Evolutionary conservation across 1,140 invertebrate genomes (phyloP).

Genomic region (Hypothenemus hampei): DNA sequence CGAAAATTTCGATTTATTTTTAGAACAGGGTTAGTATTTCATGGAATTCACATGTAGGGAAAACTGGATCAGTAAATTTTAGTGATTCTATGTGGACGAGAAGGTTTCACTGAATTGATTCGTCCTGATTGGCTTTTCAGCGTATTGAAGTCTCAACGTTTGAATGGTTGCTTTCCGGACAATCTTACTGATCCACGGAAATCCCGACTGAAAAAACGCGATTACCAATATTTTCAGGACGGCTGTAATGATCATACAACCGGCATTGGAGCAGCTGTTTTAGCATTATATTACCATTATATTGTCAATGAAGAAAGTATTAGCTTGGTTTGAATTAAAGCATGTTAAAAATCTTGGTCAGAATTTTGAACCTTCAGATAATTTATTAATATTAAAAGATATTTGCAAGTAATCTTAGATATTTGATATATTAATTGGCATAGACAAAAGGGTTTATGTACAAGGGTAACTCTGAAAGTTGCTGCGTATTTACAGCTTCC

Average conservation of each 20-base stretch:
- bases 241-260: slow-evolving; percentile 39
- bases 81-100: slow-evolving; percentile 37
- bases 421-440: too few species aligned
- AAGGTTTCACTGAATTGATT: slow-evolving; percentile 35
- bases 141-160: slow-evolving; percentile 32
- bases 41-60: not conserved
- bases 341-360: too few species aligned
- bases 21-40: slow-evolving; percentile 32
- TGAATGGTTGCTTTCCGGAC: slow-evolving; percentile 33
- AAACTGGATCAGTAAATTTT: slow-evolving; percentile 14
- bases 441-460: too few species aligned
- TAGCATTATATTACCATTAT: slow-evolving; percentile 31
- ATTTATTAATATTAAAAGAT: too few species aligned
- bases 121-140: slow-evolving; percentile 27
- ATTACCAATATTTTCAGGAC: slow-evolving; percentile 30
- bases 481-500: too few species aligned
- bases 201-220: slow-evolving; percentile 23
- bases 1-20: slow-evolving; percentile 35
- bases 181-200: slow-evolving; percentile 12
- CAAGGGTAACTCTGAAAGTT: too few species aligned
- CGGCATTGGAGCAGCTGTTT: slow-evolving; percentile 34
- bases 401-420: too few species aligned
- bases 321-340: too few species aligned
- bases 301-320: too few species aligned
- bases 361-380: too few species aligned